Evolutionary conservation across 2,113 vertebrate genomes (phyloP).

Genomic region (Rattus norvegicus): DNA sequence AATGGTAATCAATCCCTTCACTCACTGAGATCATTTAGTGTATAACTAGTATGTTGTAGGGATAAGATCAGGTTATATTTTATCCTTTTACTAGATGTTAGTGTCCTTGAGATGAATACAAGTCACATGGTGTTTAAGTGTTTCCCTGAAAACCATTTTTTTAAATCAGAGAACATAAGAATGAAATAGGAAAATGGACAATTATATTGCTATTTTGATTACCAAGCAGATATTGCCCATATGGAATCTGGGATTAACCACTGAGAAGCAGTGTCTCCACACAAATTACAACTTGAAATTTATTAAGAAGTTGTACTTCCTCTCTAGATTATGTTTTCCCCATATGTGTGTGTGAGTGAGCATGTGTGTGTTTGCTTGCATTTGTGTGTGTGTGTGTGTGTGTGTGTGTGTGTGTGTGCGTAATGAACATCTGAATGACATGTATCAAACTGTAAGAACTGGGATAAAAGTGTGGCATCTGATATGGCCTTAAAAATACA

Average conservation of each 20-base stretch:
- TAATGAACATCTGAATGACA: background rate
- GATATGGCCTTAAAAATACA: background rate
- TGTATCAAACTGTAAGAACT: background rate
- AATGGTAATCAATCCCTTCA: background rate
- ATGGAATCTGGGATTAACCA: too few relatives aligned
- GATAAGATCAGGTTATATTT: background rate
- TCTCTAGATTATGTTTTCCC: background rate
- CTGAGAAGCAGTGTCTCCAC: background rate
- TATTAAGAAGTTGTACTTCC: background rate
- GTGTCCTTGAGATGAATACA: background rate
- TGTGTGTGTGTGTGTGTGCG: too few relatives aligned
- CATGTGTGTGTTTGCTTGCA: too few relatives aligned
- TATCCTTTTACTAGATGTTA: background rate
- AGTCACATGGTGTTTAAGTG: background rate
- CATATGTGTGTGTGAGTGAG: background rate
- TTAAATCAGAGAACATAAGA: background rate
- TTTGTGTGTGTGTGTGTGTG: too few relatives aligned
- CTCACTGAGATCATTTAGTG: background rate
- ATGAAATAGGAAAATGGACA: background rate
- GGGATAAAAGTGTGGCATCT: fast-evolving
- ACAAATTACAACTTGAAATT: background rate
- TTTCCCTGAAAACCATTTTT: background rate
- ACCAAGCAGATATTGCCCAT: too few relatives aligned
- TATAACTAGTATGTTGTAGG: background rate
- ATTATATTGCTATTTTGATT: background rate